phyloP scores from a whole-genome alignment of 1,140 invertebrate genomes.

The Dendroctonus ponderosae region DNA sequence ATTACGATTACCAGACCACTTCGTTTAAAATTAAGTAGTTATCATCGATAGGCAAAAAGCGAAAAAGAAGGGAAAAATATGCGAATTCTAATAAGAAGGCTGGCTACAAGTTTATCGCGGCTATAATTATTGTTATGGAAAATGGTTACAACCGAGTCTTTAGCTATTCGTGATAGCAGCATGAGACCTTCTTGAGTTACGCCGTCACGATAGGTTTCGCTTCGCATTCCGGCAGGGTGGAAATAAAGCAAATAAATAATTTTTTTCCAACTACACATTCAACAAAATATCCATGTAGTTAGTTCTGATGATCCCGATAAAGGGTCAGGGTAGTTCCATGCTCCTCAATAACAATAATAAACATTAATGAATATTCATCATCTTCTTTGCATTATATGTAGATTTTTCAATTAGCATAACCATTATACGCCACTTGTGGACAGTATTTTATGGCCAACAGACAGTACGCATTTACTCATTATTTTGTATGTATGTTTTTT shows the following conservation, averaged over 20 bases:
- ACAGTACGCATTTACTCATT: slow-evolving; percentile 17
- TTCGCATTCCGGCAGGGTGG: not conserved
- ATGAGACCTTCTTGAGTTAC: slow-evolving; percentile 15
- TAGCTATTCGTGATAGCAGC: slow-evolving; percentile 13
- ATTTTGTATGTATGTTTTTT: not conserved
- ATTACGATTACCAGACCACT: slow-evolving; percentile 7
- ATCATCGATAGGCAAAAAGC: not conserved
- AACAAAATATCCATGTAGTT: too few relatives aligned
- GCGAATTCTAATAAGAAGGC: slow-evolving; percentile 13
- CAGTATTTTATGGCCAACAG: slow-evolving; percentile 27
- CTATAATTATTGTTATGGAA: slow-evolving; percentile 18
- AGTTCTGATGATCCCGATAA: slow-evolving; percentile 11
- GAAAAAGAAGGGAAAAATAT: not conserved
- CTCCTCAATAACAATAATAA: slow-evolving; percentile 28
- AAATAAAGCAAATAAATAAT: too few relatives aligned
- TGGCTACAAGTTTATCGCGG: slow-evolving; percentile 17
- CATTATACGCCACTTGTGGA: slow-evolving; percentile 35
- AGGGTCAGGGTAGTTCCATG: slow-evolving; percentile 35
- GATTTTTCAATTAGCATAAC: slow-evolving; percentile 35
- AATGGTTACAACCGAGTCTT: slow-evolving; percentile 8
- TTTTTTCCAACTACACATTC: too few relatives aligned
- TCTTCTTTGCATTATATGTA: slow-evolving; percentile 36
- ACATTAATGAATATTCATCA: slow-evolving; percentile 34
- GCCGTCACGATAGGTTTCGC: slow-evolving; percentile 3
- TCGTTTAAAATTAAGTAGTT: slow-evolving; percentile 18